These are phyloP conservation scores for Drosophila birchii DNA, from an alignment of 2,888 invertebrate species.

Conservation along the genomic window DNA sequence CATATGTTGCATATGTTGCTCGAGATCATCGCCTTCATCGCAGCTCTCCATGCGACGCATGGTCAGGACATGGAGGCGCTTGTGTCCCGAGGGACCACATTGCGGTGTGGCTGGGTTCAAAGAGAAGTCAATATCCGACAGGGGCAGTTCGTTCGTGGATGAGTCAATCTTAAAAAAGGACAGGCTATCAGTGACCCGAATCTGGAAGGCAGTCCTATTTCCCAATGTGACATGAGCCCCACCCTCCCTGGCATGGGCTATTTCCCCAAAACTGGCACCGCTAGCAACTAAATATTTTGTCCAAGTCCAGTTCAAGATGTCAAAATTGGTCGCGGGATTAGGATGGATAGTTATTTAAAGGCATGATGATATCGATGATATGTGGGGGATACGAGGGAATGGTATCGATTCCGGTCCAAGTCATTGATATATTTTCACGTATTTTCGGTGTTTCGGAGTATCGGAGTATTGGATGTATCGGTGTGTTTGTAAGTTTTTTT, in stretches of 20 bases:
- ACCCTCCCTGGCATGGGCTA: slow-evolving; percentile 29
- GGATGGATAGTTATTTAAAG: slow-evolving; percentile 14
- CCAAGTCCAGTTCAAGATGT: not conserved
- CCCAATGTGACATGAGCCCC: slow-evolving; percentile 32
- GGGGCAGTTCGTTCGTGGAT: slow-evolving; percentile 89
- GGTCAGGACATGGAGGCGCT: slow-evolving; percentile 51
- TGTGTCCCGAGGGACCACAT: slow-evolving; percentile 34
- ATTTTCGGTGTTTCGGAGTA: slow-evolving; percentile 16
- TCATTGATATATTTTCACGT: slow-evolving; percentile 16
- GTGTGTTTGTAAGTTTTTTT: slow-evolving; percentile 1
- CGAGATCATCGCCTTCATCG: slow-evolving; percentile 73
- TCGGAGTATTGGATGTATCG: slow-evolving; percentile 12
- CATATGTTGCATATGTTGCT: slow-evolving; percentile 44
- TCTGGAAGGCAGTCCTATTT: slow-evolving; percentile 68
- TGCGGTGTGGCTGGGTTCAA: slow-evolving; percentile 81
- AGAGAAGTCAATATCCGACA: slow-evolving; percentile 87
- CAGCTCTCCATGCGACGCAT: slow-evolving; percentile 79
- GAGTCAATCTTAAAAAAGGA: slow-evolving; percentile 85
- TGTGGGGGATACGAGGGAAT: slow-evolving; percentile 1
- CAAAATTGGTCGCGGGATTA: not conserved
- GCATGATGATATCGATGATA: not conserved
- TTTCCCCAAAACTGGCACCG: slow-evolving; percentile 41
- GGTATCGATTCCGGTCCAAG: slow-evolving; percentile 23
- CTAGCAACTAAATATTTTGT: not conserved
- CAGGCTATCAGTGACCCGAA: slow-evolving; percentile 79